These are phyloP conservation scores for Ophion slaviceki DNA, from an alignment of 2,888 invertebrate species.

Conservation along the genomic window DNA sequence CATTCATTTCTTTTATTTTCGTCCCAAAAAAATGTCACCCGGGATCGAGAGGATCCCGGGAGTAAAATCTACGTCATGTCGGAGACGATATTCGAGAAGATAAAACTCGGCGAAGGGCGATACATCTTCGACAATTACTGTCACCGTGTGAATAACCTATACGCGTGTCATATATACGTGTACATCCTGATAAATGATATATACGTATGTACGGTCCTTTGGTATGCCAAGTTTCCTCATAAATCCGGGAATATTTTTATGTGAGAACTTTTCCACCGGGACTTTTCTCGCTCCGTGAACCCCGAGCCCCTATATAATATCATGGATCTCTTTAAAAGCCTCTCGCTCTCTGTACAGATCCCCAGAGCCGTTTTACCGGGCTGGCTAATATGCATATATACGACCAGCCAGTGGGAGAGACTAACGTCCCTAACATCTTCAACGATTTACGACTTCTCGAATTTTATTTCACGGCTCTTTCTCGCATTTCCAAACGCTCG, in stretches of 20 bases:
- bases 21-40: slow-evolving; percentile 22
- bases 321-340: slow-evolving; percentile 63
- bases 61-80: slow-evolving; percentile 68
- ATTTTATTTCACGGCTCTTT: slow-evolving; percentile 48
- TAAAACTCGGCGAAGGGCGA: slow-evolving; percentile 74
- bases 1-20: not conserved
- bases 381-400: slow-evolving; percentile 46
- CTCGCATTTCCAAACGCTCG: slow-evolving; percentile 16
- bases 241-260: slow-evolving; percentile 79
- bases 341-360: slow-evolving; percentile 53
- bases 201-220: slow-evolving; percentile 37
- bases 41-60: slow-evolving; percentile 51
- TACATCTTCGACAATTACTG: slow-evolving; percentile 78
- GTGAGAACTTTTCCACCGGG: slow-evolving; percentile 74
- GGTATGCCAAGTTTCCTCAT: slow-evolving; percentile 75
- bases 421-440: slow-evolving; percentile 43
- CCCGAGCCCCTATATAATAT: slow-evolving; percentile 68
- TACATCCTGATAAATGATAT: slow-evolving; percentile 26
- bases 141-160: slow-evolving; percentile 68
- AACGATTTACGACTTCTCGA: slow-evolving; percentile 61
- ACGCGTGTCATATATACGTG: slow-evolving; percentile 13
- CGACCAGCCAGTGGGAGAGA: not conserved
- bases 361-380: slow-evolving; percentile 48
- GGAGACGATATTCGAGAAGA: slow-evolving; percentile 67
- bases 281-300: slow-evolving; percentile 59